Evolutionary conservation across 1,140 invertebrate genomes (phyloP).

Genomic region (Cyclina sinensis): DNA sequence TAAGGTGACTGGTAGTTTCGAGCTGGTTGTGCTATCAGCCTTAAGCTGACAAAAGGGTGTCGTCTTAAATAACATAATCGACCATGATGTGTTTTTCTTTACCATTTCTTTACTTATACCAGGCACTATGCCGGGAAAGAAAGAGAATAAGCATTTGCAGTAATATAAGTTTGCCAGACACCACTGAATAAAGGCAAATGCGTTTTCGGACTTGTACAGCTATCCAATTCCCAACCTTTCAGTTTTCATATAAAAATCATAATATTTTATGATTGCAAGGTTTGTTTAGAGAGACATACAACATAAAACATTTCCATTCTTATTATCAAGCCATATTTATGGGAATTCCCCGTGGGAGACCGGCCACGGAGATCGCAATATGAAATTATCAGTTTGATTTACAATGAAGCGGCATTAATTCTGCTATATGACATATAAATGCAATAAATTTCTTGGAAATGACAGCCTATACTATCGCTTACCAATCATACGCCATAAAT

Average conservation of each 20-base stretch:
- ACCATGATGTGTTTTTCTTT: too few species aligned
- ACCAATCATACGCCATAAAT: slow-evolving; percentile 65
- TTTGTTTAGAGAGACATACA: slow-evolving; percentile 36
- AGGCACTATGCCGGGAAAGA: too few species aligned
- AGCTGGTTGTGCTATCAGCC: too few species aligned
- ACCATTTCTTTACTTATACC: too few species aligned
- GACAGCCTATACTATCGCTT: slow-evolving; percentile 58
- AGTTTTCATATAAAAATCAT: slow-evolving; percentile 1
- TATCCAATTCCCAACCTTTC: neutral
- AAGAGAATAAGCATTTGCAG: too few species aligned
- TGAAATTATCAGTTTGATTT: slow-evolving; percentile 70
- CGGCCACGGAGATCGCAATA: slow-evolving; percentile 44
- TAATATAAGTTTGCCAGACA: too few species aligned
- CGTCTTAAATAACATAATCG: too few species aligned
- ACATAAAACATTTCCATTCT: slow-evolving; percentile 57
- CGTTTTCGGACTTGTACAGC: too few species aligned
- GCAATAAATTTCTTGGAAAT: slow-evolving; percentile 58
- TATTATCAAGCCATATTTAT: slow-evolving; percentile 60
- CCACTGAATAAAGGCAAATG: too few species aligned
- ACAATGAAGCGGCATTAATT: slow-evolving; percentile 56
- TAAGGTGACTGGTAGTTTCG: too few species aligned
- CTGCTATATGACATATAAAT: slow-evolving; percentile 61
- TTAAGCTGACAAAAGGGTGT: too few species aligned
- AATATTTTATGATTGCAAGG: slow-evolving; percentile 28
- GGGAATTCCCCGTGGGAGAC: slow-evolving; percentile 41